phyloP scores from a whole-genome alignment of 2,888 invertebrate genomes.

The Drosophila villosipedis region DNA sequence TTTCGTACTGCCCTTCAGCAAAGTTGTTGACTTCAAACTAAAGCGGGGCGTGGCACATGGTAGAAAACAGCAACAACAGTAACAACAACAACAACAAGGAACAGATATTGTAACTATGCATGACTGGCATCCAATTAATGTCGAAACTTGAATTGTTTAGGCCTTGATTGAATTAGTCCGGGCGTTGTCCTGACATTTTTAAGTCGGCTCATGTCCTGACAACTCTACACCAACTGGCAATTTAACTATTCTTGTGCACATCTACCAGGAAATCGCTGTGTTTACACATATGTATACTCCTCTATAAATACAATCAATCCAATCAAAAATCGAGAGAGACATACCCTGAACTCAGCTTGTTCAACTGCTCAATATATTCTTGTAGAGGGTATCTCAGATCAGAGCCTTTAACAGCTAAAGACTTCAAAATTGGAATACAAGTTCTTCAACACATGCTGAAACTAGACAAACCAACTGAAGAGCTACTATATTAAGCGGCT shows the following conservation, averaged over 20 bases:
- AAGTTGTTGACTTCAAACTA: constrained; percentile 50
- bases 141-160: constrained; percentile 43
- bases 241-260: neutral
- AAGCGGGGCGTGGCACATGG: constrained; percentile 41
- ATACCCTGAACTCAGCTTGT: too few relatives aligned
- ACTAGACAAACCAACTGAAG: neutral
- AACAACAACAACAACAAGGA: constrained; percentile 13
- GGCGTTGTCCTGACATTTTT: constrained; percentile 32
- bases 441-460: neutral
- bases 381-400: neutral
- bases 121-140: constrained; percentile 38
- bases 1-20: constrained; percentile 53
- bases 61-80: constrained; percentile 13
- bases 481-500: neutral
- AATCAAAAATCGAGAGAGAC: neutral
- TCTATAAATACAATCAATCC: neutral
- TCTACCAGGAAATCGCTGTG: neutral
- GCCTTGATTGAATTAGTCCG: constrained; percentile 56
- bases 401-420: neutral
- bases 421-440: neutral
- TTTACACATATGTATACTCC: neutral
- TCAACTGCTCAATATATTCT: neutral
- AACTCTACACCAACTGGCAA: neutral
- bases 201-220: neutral
- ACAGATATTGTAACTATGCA: constrained; percentile 47